A percentile compares a stretch with the other conserved stretches of the same genome.
Evolutionary conservation across 2,797 vertebrate species (phyloP).

Genomic region (Microhierax caerulescens): DNA sequence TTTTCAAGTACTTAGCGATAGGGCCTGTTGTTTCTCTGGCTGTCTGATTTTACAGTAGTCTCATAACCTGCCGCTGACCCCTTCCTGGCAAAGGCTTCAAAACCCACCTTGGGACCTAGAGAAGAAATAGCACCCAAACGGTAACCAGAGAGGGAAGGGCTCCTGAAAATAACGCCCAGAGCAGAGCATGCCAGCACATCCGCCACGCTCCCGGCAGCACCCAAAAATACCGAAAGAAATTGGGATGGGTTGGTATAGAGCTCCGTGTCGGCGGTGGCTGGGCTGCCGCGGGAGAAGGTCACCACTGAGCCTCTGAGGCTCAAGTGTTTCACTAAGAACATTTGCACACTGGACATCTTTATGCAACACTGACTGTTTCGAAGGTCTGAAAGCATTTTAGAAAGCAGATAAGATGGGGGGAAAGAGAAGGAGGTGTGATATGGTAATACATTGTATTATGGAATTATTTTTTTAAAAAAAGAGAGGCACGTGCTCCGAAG

Average conservation of each 20-base stretch:
- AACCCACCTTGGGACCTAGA: background rate
- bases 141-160: background rate
- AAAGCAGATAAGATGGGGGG: background rate
- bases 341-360: background rate
- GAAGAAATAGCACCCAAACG: background rate
- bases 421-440: background rate
- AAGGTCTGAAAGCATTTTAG: background rate
- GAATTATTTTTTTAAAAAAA: background rate
- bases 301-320: fast-evolving
- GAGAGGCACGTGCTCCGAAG: background rate
- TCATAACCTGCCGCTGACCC: conserved; percentile 1
- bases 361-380: background rate
- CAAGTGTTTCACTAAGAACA: background rate
- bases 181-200: background rate
- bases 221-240: background rate
- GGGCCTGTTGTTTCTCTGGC: conserved; percentile 43
- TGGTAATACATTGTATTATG: background rate
- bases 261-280: background rate
- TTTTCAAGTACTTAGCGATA: conserved; percentile 26
- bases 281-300: background rate
- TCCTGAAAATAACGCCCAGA: fast-evolving
- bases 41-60: conserved; percentile 43
- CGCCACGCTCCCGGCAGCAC: fast-evolving
- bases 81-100: background rate
- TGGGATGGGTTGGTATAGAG: background rate